Conservation (phyloP, 2,888 invertebrate genomes). For the Odontocerum albicorne region DNA sequence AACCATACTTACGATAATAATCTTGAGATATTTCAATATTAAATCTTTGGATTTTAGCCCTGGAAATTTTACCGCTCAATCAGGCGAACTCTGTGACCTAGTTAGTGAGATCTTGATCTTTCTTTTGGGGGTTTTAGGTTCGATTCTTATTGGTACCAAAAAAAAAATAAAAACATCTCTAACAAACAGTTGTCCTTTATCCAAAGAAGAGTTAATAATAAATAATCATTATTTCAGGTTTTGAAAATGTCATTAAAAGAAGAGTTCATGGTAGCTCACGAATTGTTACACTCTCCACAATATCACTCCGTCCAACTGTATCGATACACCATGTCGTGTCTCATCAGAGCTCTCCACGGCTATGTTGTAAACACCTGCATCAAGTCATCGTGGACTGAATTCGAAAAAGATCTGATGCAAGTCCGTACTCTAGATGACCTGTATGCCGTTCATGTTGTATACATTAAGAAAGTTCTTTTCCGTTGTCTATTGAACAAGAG, state of each 20-base stretch:
- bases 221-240: slow-evolving; percentile 50
- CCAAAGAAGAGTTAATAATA: too few relatives aligned
- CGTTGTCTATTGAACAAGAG: slow-evolving; percentile 73
- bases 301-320: slow-evolving; percentile 72
- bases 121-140: too few relatives aligned
- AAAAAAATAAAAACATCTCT: too few relatives aligned
- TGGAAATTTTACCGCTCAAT: too few relatives aligned
- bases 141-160: too few relatives aligned
- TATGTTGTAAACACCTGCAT: slow-evolving; percentile 78
- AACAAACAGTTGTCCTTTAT: too few relatives aligned
- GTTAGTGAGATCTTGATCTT: too few relatives aligned
- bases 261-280: slow-evolving; percentile 48
- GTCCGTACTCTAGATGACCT: slow-evolving; percentile 72
- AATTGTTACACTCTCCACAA: slow-evolving; percentile 63
- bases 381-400: slow-evolving; percentile 72
- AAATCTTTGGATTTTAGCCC: too few relatives aligned
- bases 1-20: too few relatives aligned
- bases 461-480: slow-evolving; percentile 75
- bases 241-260: slow-evolving; percentile 63
- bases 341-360: slow-evolving; percentile 73
- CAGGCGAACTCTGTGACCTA: too few relatives aligned
- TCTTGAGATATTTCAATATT: too few relatives aligned
- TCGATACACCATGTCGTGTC: slow-evolving; percentile 75
- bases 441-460: slow-evolving; percentile 70
- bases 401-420: slow-evolving; percentile 66